Base-by-base conservation (phyloP, 2,113 vertebrate species). In the Anas platyrhynchos region DNA sequence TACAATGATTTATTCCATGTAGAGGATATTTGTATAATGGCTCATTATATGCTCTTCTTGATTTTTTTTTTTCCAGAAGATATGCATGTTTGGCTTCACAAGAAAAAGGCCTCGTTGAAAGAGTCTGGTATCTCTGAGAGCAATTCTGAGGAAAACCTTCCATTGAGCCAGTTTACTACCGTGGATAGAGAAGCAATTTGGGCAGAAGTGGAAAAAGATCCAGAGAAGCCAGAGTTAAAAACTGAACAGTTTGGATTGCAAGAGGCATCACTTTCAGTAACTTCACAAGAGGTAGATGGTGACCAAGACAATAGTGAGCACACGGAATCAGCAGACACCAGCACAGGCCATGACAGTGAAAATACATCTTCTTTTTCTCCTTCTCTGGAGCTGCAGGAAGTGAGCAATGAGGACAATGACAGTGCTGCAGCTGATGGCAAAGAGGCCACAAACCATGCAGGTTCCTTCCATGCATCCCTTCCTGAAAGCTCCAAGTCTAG, bases 141-240 rank as follows among this genome's bases (percentile, higher is more conserved):
- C 25, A 67, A 88, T 85, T 96, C 98, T 0, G 98, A 99, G 54
- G 98, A 98, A 55, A 97, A 96, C 71, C 84, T 97, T 36, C 96
- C 96, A 6, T 69, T 98, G 73, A 98, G 96, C 96, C 97, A 98
- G 76, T 96, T 98, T 69, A 98, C 98, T 36, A 90, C 99, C 0
- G 98, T 99, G 90, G 99, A 99, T 76, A 98, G 99, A 13, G 99
- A 99, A 88, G 98, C 98, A 32, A 97, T 99, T 94, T 99, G 99
- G 99, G 98, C 97, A 3, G 98, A 99, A 92, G 98, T 99, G 78
- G 99, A 99, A 84, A 97, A 95, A 4, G 98, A 98, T 21, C 98
- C 98, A 0, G 98, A 99, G 91, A 96, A 91, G 41, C 20, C 11
- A 0, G 95, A 50, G 2, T 73, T 65, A 4, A 94, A 89, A 65